A percentile compares a stretch with the other conserved stretches of the same genome.
These are phyloP conservation scores for Volucella inflata DNA, from an alignment of 2,888 invertebrate genomes.

Conservation along the genomic window DNA sequence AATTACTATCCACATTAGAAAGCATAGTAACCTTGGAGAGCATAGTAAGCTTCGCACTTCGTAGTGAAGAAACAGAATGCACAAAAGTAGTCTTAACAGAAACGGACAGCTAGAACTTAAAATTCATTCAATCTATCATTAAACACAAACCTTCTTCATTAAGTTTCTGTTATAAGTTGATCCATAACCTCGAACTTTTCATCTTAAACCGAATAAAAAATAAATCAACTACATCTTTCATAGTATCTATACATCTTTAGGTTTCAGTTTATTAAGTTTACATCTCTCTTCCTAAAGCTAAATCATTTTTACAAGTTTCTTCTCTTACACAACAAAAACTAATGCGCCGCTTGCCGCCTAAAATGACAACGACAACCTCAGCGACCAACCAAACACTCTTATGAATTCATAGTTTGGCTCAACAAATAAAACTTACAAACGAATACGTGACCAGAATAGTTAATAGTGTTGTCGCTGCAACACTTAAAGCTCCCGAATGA, in stretches of 20 bases:
- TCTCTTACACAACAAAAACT: conserved; percentile 51
- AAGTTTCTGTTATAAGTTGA: too few relatives aligned
- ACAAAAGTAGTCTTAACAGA: too few relatives aligned
- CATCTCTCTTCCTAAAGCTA: conserved; percentile 54
- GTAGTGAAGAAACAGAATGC: too few relatives aligned
- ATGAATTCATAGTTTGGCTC: conserved; percentile 52
- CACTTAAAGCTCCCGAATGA: conserved; percentile 69
- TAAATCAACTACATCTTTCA: background rate
- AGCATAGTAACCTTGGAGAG: too few relatives aligned
- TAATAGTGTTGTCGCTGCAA: conserved; percentile 56
- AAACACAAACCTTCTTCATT: too few relatives aligned
- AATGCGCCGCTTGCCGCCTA: background rate
- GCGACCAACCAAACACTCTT: conserved; percentile 49
- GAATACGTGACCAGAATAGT: conserved; percentile 71
- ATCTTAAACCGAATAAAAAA: too few relatives aligned
- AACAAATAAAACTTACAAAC: conserved; percentile 71
- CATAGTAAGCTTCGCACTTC: too few relatives aligned
- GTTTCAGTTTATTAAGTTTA: conserved; percentile 51
- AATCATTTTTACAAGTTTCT: conserved; percentile 64
- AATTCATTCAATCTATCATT: too few relatives aligned
- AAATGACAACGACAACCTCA: background rate
- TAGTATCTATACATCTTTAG: conserved; percentile 9
- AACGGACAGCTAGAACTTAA: too few relatives aligned
- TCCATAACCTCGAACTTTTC: too few relatives aligned
- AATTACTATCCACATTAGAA: too few relatives aligned